Percentiles rank a stretch among this genome's conserved stretches.
Conservation (phyloP, 2,888 invertebrate species). For the Scaptomyza reducta region DNA sequence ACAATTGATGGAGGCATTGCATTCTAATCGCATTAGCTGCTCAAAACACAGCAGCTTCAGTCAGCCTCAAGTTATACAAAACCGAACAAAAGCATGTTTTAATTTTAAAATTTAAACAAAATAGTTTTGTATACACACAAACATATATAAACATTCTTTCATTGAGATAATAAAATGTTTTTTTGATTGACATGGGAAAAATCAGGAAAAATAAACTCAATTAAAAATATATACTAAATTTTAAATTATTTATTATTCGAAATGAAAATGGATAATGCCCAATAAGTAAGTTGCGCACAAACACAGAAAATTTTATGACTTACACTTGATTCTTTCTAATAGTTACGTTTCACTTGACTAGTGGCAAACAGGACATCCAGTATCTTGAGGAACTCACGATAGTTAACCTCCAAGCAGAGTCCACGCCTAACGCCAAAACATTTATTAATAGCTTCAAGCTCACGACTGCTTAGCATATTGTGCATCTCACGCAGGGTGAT, state of each 20-base stretch:
- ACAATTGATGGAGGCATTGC: not conserved
- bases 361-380: slow-evolving; percentile 87
- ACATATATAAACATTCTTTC: slow-evolving; percentile 25
- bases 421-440: slow-evolving; percentile 89
- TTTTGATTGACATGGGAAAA: slow-evolving; percentile 20
- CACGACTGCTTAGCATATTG: slow-evolving; percentile 87
- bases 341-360: slow-evolving; percentile 83
- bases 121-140: slow-evolving; percentile 27
- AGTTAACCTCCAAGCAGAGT: slow-evolving; percentile 87
- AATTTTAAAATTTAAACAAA: slow-evolving; percentile 36
- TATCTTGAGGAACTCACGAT: slow-evolving; percentile 88
- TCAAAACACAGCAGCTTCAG: slow-evolving; percentile 12
- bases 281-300: slow-evolving; percentile 11
- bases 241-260: slow-evolving; percentile 18
- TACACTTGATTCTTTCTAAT: slow-evolving; percentile 44
- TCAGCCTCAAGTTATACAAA: slow-evolving; percentile 33
- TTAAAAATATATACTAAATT: slow-evolving; percentile 29
- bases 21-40: slow-evolving; percentile 15
- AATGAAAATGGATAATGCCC: slow-evolving; percentile 8
- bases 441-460: slow-evolving; percentile 89
- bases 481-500: slow-evolving; percentile 88
- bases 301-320: slow-evolving; percentile 38
- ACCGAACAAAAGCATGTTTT: slow-evolving; percentile 38
- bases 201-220: slow-evolving; percentile 35
- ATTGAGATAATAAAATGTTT: slow-evolving; percentile 32